Conservation (phyloP, 2,797 vertebrate genomes). For the Psittacula echo region DNA sequence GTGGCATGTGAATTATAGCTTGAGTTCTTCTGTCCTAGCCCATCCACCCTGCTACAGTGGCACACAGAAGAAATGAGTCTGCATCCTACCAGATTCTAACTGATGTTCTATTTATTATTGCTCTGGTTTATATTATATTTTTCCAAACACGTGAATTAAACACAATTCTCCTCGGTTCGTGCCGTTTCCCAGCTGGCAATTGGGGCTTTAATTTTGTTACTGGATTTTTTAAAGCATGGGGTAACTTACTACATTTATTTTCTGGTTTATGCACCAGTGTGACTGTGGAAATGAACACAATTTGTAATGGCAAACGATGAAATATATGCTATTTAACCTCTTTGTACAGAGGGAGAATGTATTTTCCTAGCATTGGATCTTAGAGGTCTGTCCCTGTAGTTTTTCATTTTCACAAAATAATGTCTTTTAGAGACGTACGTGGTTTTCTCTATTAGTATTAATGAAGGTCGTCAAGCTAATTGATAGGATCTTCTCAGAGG, state of each 20-base stretch:
- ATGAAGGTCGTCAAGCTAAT: constrained; percentile 14
- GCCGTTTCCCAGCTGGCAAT: background rate
- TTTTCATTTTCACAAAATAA: background rate
- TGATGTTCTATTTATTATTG: background rate
- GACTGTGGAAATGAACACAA: background rate
- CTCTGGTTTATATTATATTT: background rate
- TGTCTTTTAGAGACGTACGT: background rate
- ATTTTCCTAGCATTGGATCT: background rate
- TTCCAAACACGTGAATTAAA: background rate
- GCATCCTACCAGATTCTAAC: background rate
- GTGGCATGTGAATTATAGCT: background rate
- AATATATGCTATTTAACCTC: background rate
- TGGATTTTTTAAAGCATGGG: background rate
- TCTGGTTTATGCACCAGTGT: background rate
- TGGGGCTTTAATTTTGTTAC: background rate
- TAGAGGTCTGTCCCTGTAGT: background rate
- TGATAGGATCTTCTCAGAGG: constrained; percentile 31
- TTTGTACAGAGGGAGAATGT: background rate
- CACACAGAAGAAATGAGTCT: background rate
- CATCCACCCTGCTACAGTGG: background rate
- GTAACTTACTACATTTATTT: background rate
- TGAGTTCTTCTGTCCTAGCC: background rate
- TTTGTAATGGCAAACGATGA: background rate
- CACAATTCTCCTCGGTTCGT: background rate
- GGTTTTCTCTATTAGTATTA: constrained; percentile 24